Percentiles rank a stretch among this genome's conserved stretches.
Evolutionary conservation across 1,140 invertebrate species (phyloP).

Genomic region (Papilio polytes): DNA sequence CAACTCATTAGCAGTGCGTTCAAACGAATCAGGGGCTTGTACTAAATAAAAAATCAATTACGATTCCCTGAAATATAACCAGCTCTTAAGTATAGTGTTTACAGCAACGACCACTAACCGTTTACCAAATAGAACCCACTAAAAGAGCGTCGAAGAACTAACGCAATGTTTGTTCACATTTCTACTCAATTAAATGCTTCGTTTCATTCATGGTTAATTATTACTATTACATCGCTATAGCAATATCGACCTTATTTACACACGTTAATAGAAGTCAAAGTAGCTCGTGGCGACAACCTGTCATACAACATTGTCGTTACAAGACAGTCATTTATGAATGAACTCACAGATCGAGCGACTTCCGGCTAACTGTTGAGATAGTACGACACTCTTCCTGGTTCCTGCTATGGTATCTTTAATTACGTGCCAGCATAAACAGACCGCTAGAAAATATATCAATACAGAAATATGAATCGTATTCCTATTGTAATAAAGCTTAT

Average conservation of each 20-base stretch:
- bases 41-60: neutral
- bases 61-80: neutral
- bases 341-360: slow-evolving; percentile 82
- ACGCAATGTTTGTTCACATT: slow-evolving; percentile 79
- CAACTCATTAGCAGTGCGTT: neutral
- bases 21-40: too few species aligned
- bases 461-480: slow-evolving; percentile 45
- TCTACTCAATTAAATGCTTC: slow-evolving; percentile 80
- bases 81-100: slow-evolving; percentile 23
- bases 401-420: slow-evolving; percentile 82
- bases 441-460: slow-evolving; percentile 46
- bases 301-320: slow-evolving; percentile 74
- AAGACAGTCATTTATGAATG: slow-evolving; percentile 81
- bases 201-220: slow-evolving; percentile 82
- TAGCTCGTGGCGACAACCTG: slow-evolving; percentile 56
- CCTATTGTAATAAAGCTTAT: slow-evolving; percentile 52
- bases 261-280: slow-evolving; percentile 59
- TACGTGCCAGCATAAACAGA: slow-evolving; percentile 73
- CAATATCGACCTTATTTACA: slow-evolving; percentile 55
- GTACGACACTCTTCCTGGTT: slow-evolving; percentile 84
- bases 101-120: slow-evolving; percentile 35
- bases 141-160: slow-evolving; percentile 55
- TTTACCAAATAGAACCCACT: slow-evolving; percentile 49
- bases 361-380: slow-evolving; percentile 83
- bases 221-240: slow-evolving; percentile 51